Conservation (phyloP, 2,797 vertebrate genomes). For the Danio jaintianensis region DNA sequence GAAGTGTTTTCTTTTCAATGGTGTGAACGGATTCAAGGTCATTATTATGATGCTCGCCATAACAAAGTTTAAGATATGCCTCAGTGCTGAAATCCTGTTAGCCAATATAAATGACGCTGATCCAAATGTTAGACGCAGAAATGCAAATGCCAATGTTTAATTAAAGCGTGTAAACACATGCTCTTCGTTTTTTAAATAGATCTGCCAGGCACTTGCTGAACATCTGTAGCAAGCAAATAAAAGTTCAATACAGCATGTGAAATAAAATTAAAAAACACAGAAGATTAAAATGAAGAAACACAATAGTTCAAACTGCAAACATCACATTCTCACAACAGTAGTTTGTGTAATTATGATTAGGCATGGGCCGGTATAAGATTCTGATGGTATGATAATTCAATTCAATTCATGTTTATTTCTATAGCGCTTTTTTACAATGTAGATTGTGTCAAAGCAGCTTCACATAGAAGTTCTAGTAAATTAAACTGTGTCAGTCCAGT, state of each 20-base stretch:
- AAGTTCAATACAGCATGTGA: slow-evolving; percentile 8
- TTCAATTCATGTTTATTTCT: too few species aligned
- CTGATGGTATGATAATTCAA: too few species aligned
- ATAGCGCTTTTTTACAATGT: too few species aligned
- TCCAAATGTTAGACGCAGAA: neutral
- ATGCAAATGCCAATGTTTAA: slow-evolving; percentile 10
- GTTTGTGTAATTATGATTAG: neutral
- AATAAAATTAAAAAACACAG: neutral
- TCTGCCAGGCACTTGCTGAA: neutral
- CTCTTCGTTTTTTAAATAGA: slow-evolving; percentile 24
- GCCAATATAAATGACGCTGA: neutral
- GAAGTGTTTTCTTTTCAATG: neutral
- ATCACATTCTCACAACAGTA: neutral
- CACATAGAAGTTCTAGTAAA: too few species aligned
- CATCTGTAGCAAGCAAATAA: slow-evolving; percentile 8
- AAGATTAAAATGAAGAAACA: neutral
- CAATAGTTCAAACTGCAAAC: neutral
- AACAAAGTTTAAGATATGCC: neutral
- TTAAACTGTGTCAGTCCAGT: too few species aligned
- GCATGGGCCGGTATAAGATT: too few species aligned
- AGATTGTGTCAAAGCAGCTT: too few species aligned
- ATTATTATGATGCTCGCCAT: neutral
- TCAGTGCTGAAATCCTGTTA: neutral
- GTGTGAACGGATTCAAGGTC: neutral
- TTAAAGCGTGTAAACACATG: slow-evolving; percentile 30